Evolutionary conservation across 2,797 vertebrate genomes (phyloP).

Genomic region (Sebastes nivosus): DNA sequence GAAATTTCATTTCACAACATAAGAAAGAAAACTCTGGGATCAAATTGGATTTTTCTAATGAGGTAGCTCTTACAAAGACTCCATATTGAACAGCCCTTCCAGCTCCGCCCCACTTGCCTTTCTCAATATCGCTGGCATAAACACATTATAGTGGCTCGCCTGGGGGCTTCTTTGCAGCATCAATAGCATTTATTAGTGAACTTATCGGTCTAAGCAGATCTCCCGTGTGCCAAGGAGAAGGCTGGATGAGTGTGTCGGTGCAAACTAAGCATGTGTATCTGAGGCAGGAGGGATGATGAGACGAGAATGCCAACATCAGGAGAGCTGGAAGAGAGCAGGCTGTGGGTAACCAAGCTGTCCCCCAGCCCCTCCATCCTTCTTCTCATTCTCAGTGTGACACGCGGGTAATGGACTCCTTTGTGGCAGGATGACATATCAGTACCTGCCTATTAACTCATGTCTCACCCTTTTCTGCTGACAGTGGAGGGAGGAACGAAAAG

Average conservation of each 20-base stretch:
- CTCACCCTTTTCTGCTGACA: constrained; percentile 58
- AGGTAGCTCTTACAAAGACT: constrained; percentile 53
- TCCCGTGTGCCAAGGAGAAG: constrained; percentile 28
- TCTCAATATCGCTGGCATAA: constrained; percentile 46
- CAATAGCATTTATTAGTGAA: constrained; percentile 73
- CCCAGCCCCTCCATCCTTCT: constrained; percentile 56
- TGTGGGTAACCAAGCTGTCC: constrained; percentile 55
- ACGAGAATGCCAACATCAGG: constrained; percentile 55
- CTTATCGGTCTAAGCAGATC: constrained; percentile 64
- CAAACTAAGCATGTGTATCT: constrained; percentile 47
- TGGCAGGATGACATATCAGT: constrained; percentile 72
- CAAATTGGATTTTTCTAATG: constrained; percentile 77
- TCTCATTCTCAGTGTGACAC: constrained; percentile 66
- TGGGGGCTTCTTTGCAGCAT: constrained; percentile 41
- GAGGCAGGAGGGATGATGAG: constrained; percentile 37
- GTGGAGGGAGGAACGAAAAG: constrained; percentile 12
- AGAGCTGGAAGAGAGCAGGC: constrained; percentile 29
- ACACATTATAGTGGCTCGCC: constrained; percentile 46
- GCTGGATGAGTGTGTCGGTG: constrained; percentile 41
- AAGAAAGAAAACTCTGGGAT: constrained; percentile 65
- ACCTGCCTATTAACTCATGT: constrained; percentile 69
- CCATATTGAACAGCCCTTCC: constrained; percentile 37
- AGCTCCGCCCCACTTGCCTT: constrained; percentile 24
- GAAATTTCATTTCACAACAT: constrained; percentile 67
- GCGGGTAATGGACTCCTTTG: constrained; percentile 74